Conservation (phyloP, 2,888 invertebrate genomes). For the Monochamus alternatus region DNA sequence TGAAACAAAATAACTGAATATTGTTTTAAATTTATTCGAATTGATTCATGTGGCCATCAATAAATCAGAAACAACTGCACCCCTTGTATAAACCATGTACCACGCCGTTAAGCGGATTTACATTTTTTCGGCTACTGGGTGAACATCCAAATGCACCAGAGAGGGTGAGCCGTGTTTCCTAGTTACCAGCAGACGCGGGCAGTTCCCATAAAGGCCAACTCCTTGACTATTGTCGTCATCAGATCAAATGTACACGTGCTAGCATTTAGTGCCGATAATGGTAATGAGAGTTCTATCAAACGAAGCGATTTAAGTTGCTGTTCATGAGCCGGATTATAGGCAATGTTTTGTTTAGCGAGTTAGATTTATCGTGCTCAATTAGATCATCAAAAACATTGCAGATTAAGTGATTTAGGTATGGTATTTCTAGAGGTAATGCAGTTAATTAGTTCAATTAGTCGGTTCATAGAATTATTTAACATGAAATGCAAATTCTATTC, state of each 20-base stretch:
- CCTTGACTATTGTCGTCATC: constrained; percentile 48
- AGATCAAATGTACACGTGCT: constrained; percentile 56
- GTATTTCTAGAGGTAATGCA: not conserved
- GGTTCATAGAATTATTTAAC: not conserved
- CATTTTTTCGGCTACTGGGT: constrained; percentile 52
- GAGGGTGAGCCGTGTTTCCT: constrained; percentile 46
- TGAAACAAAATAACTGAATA: not conserved
- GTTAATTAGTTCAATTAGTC: constrained; percentile 12
- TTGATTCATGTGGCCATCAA: constrained; percentile 25
- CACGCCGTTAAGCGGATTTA: constrained; percentile 54
- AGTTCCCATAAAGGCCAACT: constrained; percentile 49
- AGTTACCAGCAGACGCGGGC: constrained; percentile 39
- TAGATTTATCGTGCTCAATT: constrained; percentile 24
- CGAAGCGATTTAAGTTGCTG: constrained; percentile 34
- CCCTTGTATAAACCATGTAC: constrained; percentile 20
- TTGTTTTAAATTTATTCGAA: not conserved
- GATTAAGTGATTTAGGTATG: constrained; percentile 13
- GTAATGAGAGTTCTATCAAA: constrained; percentile 51
- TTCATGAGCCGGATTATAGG: not conserved
- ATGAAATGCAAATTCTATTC: not conserved
- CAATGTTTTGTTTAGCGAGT: constrained; percentile 19
- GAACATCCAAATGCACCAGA: constrained; percentile 41
- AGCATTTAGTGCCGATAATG: constrained; percentile 50
- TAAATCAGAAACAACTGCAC: constrained; percentile 29
- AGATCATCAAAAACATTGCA: constrained; percentile 18